These are phyloP conservation scores for Selene dorsalis DNA, from an alignment of 2,797 vertebrate genomes.

Conservation along the genomic window DNA sequence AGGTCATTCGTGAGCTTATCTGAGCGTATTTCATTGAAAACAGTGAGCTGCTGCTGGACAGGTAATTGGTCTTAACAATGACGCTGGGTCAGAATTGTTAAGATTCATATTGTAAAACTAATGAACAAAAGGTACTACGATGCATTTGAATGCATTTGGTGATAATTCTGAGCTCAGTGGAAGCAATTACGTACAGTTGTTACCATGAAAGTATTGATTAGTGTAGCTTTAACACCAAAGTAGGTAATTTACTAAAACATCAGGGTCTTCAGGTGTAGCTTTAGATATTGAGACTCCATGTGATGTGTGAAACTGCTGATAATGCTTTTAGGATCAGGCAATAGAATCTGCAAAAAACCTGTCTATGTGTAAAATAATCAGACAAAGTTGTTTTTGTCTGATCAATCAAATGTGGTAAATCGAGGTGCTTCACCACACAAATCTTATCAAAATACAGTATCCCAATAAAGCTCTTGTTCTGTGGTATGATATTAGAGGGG, in stretches of 20 bases:
- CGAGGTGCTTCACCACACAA: not conserved
- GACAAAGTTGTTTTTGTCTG: not conserved
- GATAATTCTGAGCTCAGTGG: not conserved
- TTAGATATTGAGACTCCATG: not conserved
- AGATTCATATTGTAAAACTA: not conserved
- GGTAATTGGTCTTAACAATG: not conserved
- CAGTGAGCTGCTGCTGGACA: not conserved
- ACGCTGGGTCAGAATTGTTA: no score
- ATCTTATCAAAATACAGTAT: no score
- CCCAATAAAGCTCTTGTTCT: no score
- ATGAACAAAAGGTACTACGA: no score
- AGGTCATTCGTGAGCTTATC: not conserved
- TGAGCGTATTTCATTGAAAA: not conserved
- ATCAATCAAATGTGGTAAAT: not conserved
- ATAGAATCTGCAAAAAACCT: not conserved
- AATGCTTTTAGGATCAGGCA: no score
- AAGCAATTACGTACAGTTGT: not conserved
- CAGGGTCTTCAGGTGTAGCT: not conserved
- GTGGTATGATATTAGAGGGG: not conserved
- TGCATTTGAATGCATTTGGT: no score
- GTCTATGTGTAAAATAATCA: not conserved
- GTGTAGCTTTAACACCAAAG: not conserved
- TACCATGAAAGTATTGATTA: not conserved
- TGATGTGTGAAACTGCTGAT: no score
- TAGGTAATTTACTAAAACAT: not conserved